phyloP scores from a whole-genome alignment of 2,797 vertebrate genomes.

The Halcyon leucocephala region DNA sequence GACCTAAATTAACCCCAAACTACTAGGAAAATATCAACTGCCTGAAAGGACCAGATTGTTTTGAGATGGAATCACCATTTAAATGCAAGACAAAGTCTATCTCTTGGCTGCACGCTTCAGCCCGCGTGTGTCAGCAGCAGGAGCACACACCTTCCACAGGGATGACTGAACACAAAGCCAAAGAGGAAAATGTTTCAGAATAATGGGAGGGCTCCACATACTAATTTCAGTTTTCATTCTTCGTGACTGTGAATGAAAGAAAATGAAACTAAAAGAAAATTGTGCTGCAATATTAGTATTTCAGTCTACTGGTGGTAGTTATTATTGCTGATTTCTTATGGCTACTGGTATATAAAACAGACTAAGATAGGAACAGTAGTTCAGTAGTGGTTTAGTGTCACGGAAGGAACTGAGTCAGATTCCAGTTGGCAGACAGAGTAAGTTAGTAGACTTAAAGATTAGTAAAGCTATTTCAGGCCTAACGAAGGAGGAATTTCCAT shows the following conservation, averaged over 20 bases:
- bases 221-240: background rate
- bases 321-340: background rate
- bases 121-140: background rate
- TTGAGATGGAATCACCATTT: background rate
- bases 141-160: background rate
- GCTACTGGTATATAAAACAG: background rate
- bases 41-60: background rate
- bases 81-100: background rate
- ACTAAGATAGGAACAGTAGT: background rate
- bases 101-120: background rate
- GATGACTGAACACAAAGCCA: background rate
- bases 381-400: background rate
- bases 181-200: background rate
- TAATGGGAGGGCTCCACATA: background rate
- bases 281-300: background rate
- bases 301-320: background rate
- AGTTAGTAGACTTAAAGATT: background rate
- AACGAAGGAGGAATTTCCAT: background rate
- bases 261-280: accelerated
- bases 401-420: conserved; percentile 17
- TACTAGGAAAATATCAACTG: background rate
- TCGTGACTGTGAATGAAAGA: background rate
- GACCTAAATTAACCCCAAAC: background rate
- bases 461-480: background rate
- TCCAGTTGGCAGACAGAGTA: background rate